These are phyloP conservation scores for Characodon lateralis DNA, from an alignment of 2,797 vertebrate species.

Conservation along the genomic window DNA sequence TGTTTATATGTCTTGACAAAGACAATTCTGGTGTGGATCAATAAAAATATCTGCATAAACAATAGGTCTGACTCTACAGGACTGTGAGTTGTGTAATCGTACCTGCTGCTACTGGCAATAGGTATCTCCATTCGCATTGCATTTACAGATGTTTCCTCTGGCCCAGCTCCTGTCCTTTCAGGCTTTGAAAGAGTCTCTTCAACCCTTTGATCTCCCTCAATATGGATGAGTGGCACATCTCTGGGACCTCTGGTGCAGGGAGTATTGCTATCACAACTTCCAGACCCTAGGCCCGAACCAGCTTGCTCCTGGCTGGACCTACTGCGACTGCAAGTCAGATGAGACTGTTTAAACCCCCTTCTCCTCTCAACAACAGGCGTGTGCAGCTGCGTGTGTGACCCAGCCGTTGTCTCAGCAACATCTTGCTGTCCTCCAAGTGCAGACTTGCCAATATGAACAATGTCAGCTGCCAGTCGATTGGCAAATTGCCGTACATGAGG, in stretches of 20 bases:
- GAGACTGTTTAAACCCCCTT: slow-evolving; percentile 72
- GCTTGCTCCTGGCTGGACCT: slow-evolving; percentile 73
- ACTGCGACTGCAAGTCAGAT: slow-evolving; percentile 60
- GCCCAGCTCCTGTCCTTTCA: slow-evolving; percentile 44
- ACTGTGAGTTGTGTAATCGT: slow-evolving; percentile 63
- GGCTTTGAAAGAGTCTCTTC: slow-evolving; percentile 66
- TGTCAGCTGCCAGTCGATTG: slow-evolving; percentile 84
- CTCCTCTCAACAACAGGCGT: slow-evolving; percentile 76
- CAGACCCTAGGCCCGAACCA: slow-evolving; percentile 24
- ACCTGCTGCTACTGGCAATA: slow-evolving; percentile 77
- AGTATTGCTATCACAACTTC: slow-evolving; percentile 48
- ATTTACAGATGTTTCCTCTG: slow-evolving; percentile 68
- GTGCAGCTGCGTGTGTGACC: slow-evolving; percentile 51
- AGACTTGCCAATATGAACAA: slow-evolving; percentile 85
- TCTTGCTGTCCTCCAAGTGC: slow-evolving; percentile 82
- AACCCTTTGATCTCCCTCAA: slow-evolving; percentile 91
- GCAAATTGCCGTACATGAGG: slow-evolving; percentile 84
- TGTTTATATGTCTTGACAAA: slow-evolving; percentile 32
- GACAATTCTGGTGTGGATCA: slow-evolving; percentile 24
- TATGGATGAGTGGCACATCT: slow-evolving; percentile 96
- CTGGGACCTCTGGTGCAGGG: slow-evolving; percentile 73
- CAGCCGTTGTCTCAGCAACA: slow-evolving; percentile 41
- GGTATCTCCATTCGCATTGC: slow-evolving; percentile 58
- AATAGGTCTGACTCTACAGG: slow-evolving; percentile 5
- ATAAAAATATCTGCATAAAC: slow-evolving; percentile 14